Evolutionary conservation across 2,113 vertebrate genomes (phyloP).

Genomic region (Boleophthalmus pectinirostris): DNA sequence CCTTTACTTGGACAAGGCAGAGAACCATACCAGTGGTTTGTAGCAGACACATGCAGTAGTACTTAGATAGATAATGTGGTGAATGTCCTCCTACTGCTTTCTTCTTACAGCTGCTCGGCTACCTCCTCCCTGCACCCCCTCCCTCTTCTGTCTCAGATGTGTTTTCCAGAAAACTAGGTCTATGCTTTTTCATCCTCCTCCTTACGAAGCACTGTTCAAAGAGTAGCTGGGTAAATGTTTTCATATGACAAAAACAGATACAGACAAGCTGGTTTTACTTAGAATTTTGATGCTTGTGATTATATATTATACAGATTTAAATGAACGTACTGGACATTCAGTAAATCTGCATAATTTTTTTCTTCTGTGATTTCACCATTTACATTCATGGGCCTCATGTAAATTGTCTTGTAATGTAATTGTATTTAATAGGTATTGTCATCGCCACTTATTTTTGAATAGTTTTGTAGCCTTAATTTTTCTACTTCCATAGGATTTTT

Average conservation of each 20-base stretch:
- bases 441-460: no score
- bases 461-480: no score
- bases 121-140: conserved; percentile 1
- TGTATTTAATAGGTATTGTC: no score
- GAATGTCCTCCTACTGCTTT: conserved; percentile 40
- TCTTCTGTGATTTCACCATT: not conserved
- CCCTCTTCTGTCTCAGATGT: conserved; percentile 26
- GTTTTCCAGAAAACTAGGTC: conserved; percentile 50
- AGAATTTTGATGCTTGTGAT: not conserved
- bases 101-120: conserved; percentile 46
- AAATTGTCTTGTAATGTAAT: not conserved
- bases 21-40: not conserved
- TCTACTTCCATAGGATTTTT: no score
- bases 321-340: not conserved
- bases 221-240: conserved; percentile 19
- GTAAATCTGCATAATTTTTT: not conserved
- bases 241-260: conserved; percentile 1
- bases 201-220: conserved; percentile 32
- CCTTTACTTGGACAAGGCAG: not conserved
- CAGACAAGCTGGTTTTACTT: not conserved
- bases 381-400: not conserved
- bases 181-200: conserved; percentile 18
- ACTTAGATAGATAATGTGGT: not conserved
- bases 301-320: not conserved
- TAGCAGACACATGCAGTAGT: not conserved